A percentile compares a stretch with the other conserved stretches of the same genome.
phyloP scores from a whole-genome alignment of 2,113 vertebrate species.

The Ornithorhynchus anatinus region DNA sequence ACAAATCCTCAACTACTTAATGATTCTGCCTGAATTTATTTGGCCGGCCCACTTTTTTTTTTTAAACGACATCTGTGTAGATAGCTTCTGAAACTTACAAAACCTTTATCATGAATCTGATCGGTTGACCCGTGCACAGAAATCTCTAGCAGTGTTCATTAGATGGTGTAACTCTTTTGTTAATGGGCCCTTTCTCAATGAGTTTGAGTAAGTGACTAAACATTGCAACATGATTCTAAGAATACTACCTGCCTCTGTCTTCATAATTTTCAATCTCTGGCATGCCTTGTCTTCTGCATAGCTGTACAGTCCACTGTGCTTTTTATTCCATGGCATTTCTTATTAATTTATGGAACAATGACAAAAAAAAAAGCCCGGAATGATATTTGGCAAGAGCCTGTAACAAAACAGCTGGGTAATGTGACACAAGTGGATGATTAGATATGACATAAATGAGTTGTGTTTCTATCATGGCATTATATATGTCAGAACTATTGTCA shows the following conservation, averaged over 20 bases:
- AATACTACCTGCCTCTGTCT: neutral
- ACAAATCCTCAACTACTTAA: slow-evolving; percentile 62
- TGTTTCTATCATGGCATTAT: slow-evolving; percentile 56
- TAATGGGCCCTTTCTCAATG: slow-evolving; percentile 61
- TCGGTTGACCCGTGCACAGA: slow-evolving; percentile 63
- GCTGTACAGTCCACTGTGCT: neutral
- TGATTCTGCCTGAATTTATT: slow-evolving; percentile 51
- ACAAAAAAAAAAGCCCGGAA: neutral
- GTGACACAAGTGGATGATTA: slow-evolving; percentile 53
- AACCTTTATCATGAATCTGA: slow-evolving; percentile 74
- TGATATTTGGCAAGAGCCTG: slow-evolving; percentile 22
- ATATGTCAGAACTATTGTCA: slow-evolving; percentile 56
- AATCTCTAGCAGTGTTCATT: slow-evolving; percentile 72
- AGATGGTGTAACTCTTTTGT: slow-evolving; percentile 62
- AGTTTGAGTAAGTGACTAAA: slow-evolving; percentile 58
- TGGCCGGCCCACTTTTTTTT: neutral
- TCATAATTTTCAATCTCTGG: neutral
- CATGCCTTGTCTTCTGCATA: slow-evolving; percentile 1
- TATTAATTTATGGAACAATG: slow-evolving; percentile 45
- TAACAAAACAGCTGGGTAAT: slow-evolving; percentile 54
- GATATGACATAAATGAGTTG: slow-evolving; percentile 53
- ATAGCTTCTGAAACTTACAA: slow-evolving; percentile 78
- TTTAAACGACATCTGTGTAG: slow-evolving; percentile 49
- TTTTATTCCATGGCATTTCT: slow-evolving; percentile 23
- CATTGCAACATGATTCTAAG: slow-evolving; percentile 48